phyloP scores from a whole-genome alignment of 2,888 invertebrate species.

The Ctena decussata region DNA sequence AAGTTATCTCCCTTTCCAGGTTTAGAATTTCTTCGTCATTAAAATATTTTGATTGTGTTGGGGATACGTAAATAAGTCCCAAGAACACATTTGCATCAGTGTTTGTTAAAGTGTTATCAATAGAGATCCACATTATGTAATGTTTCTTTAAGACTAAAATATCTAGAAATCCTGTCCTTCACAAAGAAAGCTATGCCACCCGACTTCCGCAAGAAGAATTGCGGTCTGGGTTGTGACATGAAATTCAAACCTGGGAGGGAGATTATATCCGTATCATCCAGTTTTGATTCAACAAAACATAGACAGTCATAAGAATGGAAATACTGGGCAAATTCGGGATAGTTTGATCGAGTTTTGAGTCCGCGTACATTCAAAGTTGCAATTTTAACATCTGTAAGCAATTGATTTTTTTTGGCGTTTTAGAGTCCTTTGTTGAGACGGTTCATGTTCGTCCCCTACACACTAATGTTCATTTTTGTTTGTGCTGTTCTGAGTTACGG shows the following conservation, averaged over 20 bases:
- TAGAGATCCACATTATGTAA: slow-evolving; percentile 11
- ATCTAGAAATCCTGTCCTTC: background rate
- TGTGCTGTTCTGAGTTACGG: too few species aligned
- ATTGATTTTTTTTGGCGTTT: too few species aligned
- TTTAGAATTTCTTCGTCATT: background rate
- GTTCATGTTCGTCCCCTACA: too few species aligned
- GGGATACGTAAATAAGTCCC: background rate
- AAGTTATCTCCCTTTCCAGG: background rate
- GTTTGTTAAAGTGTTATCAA: background rate
- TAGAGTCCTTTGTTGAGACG: too few species aligned
- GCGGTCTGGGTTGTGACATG: slow-evolving; percentile 4
- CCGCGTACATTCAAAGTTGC: slow-evolving; percentile 25
- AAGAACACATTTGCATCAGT: background rate
- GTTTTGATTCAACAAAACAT: background rate
- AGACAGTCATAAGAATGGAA: background rate
- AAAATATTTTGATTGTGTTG: background rate
- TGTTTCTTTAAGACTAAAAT: background rate
- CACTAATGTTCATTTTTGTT: too few species aligned
- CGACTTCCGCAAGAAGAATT: background rate
- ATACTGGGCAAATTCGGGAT: background rate
- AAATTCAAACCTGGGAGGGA: background rate
- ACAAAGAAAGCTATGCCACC: slow-evolving; percentile 21
- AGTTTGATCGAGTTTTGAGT: slow-evolving; percentile 5
- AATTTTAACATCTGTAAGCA: background rate
- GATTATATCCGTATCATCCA: slow-evolving; percentile 8